phyloP scores from a whole-genome alignment of 2,113 vertebrate genomes.

The Dinomys branickii region DNA sequence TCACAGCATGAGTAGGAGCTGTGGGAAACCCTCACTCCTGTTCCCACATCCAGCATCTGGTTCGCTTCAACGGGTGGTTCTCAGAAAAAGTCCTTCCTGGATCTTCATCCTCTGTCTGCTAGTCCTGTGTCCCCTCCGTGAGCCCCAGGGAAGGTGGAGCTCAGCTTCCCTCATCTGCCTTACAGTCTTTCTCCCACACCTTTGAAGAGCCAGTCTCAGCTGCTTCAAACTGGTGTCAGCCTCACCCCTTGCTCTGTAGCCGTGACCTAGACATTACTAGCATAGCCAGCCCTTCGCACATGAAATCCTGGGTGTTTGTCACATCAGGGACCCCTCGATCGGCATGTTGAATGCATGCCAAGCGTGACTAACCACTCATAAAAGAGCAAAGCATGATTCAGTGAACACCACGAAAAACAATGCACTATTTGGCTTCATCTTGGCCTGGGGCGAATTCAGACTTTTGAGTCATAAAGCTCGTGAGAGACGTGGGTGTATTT shows the following conservation, averaged over 20 bases:
- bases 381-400: conserved; percentile 75
- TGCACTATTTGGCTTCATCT: conserved; percentile 48
- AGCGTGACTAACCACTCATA: conserved; percentile 65
- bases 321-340: conserved; percentile 32
- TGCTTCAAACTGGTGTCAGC: background rate
- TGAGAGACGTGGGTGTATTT: conserved; percentile 26
- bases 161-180: background rate
- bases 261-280: background rate
- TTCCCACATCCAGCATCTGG: background rate
- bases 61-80: background rate
- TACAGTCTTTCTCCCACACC: background rate
- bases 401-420: conserved; percentile 68
- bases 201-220: background rate
- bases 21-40: background rate
- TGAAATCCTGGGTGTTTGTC: conserved; percentile 52
- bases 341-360: background rate
- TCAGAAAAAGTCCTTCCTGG: background rate
- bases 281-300: background rate
- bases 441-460: conserved; percentile 55
- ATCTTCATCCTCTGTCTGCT: background rate
- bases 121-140: background rate
- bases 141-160: background rate
- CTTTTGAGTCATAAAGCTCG: conserved; percentile 76
- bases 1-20: background rate
- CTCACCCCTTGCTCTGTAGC: background rate